Percentiles rank a stretch among this genome's conserved stretches.
phyloP scores from a whole-genome alignment of 2,888 invertebrate genomes.

The Chrysolina americana region DNA sequence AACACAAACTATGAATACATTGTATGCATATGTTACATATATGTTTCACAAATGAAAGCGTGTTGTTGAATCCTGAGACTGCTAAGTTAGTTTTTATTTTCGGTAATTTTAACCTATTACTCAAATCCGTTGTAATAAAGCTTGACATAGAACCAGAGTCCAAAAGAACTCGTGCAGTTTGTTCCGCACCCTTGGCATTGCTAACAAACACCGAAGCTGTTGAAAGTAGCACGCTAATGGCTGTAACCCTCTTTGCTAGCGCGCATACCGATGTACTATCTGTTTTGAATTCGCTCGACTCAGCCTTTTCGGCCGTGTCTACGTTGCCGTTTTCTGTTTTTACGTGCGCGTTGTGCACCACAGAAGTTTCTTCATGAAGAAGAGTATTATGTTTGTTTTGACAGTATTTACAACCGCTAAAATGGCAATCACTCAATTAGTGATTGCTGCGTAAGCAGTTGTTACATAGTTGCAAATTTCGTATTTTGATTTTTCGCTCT shows the following conservation, averaged over 20 bases:
- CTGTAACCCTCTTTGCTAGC: neutral
- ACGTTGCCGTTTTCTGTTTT: no score
- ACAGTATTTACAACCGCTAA: no score
- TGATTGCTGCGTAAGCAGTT: conserved; percentile 38
- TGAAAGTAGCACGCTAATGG: neutral
- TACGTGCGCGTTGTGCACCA: no score
- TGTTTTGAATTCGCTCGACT: neutral
- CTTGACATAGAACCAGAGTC: neutral
- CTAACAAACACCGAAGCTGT: neutral
- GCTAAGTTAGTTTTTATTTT: neutral
- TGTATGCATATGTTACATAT: neutral
- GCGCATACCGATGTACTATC: neutral
- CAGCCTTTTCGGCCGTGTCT: no score
- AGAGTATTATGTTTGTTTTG: no score
- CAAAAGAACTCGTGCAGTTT: neutral
- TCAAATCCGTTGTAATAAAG: neutral
- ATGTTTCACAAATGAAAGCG: neutral
- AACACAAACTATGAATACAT: neutral
- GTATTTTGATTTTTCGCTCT: conserved; percentile 6
- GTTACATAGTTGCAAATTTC: conserved; percentile 30
- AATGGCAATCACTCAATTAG: no score
- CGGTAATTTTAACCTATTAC: neutral
- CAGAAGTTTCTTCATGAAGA: no score
- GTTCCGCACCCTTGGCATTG: neutral
- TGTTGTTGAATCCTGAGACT: neutral